Percentiles rank a stretch among this genome's conserved stretches.
Evolutionary conservation across 2,113 vertebrate genomes (phyloP).

Genomic region (Egretta garzetta): DNA sequence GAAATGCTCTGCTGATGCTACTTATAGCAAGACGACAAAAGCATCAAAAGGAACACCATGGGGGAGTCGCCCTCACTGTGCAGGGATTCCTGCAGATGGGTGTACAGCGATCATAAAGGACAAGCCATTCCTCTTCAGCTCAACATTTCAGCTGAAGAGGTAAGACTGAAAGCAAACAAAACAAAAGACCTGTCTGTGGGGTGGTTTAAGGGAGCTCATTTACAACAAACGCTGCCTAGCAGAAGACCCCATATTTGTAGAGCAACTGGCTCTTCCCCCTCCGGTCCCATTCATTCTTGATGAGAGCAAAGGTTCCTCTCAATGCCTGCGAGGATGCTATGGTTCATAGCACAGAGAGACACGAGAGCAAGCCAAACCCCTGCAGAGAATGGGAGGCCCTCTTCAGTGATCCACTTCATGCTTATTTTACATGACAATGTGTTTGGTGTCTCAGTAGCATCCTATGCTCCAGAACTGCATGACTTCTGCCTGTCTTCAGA

Average conservation of each 20-base stretch:
- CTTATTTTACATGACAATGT: neutral
- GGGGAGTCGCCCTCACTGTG: neutral
- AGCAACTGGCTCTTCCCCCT: neutral
- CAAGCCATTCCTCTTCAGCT: neutral
- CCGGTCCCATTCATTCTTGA: neutral
- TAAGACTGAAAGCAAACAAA: neutral
- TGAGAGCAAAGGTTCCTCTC: neutral
- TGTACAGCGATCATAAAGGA: neutral
- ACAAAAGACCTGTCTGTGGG: neutral
- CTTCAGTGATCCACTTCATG: neutral
- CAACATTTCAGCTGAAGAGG: neutral
- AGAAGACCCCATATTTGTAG: neutral
- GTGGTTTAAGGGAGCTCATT: neutral
- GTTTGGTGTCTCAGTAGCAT: neutral
- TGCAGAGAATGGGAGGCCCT: neutral
- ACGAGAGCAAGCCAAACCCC: neutral
- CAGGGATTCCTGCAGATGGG: neutral
- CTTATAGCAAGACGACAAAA: neutral
- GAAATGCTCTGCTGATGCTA: constrained; percentile 9
- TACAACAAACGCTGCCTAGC: neutral
- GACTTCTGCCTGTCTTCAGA: neutral
- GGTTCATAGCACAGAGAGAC: neutral
- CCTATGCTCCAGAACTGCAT: neutral
- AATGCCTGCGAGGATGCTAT: neutral
- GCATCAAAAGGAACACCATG: neutral